Base-by-base conservation (phyloP, 2,797 vertebrate genomes). In the Mycteria americana region DNA sequence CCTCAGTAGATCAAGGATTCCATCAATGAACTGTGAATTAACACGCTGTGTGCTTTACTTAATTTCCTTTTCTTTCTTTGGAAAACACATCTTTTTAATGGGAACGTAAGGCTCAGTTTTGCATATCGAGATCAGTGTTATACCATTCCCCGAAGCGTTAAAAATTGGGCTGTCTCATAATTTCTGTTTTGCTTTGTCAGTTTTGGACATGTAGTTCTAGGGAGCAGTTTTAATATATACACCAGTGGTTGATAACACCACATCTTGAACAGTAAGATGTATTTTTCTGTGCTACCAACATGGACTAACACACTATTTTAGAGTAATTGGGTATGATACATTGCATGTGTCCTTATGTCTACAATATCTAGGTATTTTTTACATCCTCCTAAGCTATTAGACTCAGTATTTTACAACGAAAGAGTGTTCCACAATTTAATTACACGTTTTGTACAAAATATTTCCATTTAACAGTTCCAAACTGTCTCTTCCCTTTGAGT, bases 401-500 rank as follows among this genome's bases (percentile, higher is more conserved):
- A 51, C 75, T 91, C 62, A 10, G 65, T 86, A 78, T 96, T 96
- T 92, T 91, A 96, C 89, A 92, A 33, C 91, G 95, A 94, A 95
- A 92, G 68, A 80, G 78, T 65, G 70, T 75, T 97, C 89, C 91
- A 94, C 89, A 70, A 51, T 84, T 95, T 97, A 97, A 97, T 97
- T 97, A 96, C 92, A 95, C 43, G 37, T 93, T 97, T 96, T 81
- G 51, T 88, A 93, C 91, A 92, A 97, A 97, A 96, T 97, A 97
- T 97, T 97, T 97, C 95, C 91, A 90, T 95, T 96, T 92, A 96
- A 91, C 91, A 8, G 85, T 94, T 96, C 93, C 93, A 96, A 91
- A 96, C 82, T 92, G 92, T 92, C 94, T 96, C 70, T 94, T 93
- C 88, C 51, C 85, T 93, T 94, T 88, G 79, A 88, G 69, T 84